Conservation (phyloP, 2,113 vertebrate genomes). For the Cricetomys ansorgei region DNA sequence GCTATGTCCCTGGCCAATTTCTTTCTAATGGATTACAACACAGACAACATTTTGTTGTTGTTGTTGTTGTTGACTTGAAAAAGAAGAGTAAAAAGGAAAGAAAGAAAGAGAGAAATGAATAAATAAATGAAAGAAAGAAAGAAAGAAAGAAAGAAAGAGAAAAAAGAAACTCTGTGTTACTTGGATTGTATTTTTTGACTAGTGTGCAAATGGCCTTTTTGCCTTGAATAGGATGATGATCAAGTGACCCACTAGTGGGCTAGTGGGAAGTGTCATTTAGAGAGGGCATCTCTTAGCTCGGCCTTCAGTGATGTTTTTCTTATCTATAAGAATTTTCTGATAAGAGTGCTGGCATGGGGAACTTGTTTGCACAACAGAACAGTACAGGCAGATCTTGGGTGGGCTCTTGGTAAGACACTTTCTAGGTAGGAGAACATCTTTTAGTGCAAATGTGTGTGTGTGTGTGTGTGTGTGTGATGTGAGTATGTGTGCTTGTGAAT, state of each 20-base stretch:
- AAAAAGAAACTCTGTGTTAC: neutral
- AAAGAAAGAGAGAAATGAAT: neutral
- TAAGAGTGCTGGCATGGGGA: neutral
- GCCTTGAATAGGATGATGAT: neutral
- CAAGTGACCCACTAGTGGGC: neutral
- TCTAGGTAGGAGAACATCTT: neutral
- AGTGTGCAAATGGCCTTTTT: neutral
- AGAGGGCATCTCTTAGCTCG: neutral
- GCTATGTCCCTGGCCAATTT: neutral
- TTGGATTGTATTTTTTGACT: conserved; percentile 14
- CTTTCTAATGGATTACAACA: neutral
- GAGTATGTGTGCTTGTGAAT: neutral
- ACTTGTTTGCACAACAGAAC: neutral
- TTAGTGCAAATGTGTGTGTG: neutral
- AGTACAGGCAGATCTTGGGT: neutral
- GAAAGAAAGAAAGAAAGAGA: neutral
- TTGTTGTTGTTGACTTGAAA: neutral
- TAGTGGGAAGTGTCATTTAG: neutral
- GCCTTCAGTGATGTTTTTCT: neutral
- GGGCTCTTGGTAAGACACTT: neutral
- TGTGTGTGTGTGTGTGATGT: neutral
- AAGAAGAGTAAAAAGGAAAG: neutral
- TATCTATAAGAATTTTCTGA: neutral
- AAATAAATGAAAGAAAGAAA: too few relatives aligned
- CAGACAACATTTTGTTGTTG: neutral